Evolutionary conservation across 2,888 invertebrate genomes (phyloP).

Genomic region (Trichogramma dendrolimi): DNA sequence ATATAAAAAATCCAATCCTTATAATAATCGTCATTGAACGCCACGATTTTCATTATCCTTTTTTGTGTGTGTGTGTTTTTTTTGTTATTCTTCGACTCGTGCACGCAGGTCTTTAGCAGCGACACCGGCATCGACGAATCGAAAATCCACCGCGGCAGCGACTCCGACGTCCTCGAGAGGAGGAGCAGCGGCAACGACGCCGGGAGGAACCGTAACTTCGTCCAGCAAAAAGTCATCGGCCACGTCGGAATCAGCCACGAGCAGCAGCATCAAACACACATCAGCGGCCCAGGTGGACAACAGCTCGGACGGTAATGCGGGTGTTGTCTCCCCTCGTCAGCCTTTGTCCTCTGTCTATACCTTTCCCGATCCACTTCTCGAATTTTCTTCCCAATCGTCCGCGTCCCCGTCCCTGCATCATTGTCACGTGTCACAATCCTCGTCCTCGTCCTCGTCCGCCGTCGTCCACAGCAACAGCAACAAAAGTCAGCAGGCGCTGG

Average conservation of each 20-base stretch:
- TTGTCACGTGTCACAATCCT: slow-evolving; percentile 32
- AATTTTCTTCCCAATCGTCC: slow-evolving; percentile 45
- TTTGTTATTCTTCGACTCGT: too few relatives aligned
- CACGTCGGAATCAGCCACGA: slow-evolving; percentile 16
- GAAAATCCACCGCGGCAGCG: slow-evolving; percentile 13
- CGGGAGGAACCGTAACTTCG: not conserved
- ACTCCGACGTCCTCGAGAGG: slow-evolving; percentile 22
- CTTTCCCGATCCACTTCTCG: slow-evolving; percentile 44
- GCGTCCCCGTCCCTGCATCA: slow-evolving; percentile 26
- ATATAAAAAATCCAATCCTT: too few relatives aligned
- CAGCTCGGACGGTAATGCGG: slow-evolving; percentile 55
- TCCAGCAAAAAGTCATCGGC: too few relatives aligned
- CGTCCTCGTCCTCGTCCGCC: slow-evolving; percentile 34
- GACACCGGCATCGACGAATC: slow-evolving; percentile 19
- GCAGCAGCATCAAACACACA: slow-evolving; percentile 28
- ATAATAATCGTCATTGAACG: too few relatives aligned
- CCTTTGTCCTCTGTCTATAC: slow-evolving; percentile 48
- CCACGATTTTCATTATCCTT: too few relatives aligned
- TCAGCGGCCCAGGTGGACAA: slow-evolving; percentile 51
- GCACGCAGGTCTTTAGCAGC: not conserved
- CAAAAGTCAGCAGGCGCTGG: slow-evolving; percentile 25
- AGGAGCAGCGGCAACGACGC: slow-evolving; percentile 18
- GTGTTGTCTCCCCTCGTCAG: slow-evolving; percentile 54
- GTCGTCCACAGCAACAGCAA: slow-evolving; percentile 21
- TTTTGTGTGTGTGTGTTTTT: too few relatives aligned